phyloP scores from a whole-genome alignment of 2,888 invertebrate species.

The Cotesia congregata region DNA sequence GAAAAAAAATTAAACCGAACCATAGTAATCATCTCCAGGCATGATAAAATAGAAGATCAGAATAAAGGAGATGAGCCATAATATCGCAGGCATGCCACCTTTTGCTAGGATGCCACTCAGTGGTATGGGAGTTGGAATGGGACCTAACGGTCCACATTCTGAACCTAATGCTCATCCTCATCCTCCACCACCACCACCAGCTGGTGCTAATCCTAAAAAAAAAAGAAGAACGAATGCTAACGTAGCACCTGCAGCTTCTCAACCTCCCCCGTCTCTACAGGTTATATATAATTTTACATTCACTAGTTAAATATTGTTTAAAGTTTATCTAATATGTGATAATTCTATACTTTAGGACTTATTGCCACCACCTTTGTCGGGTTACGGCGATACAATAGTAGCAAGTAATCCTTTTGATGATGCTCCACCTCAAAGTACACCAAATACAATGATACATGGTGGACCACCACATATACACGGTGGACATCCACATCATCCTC shows the following conservation, averaged over 20 bases:
- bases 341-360: constrained; percentile 75
- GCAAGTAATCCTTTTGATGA: constrained; percentile 97
- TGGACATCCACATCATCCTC: constrained; percentile 72
- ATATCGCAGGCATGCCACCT: constrained; percentile 85
- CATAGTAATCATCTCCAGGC: constrained; percentile 61
- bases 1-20: constrained; percentile 53
- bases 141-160: constrained; percentile 76
- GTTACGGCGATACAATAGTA: constrained; percentile 93
- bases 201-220: constrained; percentile 89
- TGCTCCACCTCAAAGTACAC: constrained; percentile 76
- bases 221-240: constrained; percentile 84
- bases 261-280: constrained; percentile 78
- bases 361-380: constrained; percentile 86
- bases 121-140: constrained; percentile 73
- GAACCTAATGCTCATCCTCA: constrained; percentile 80
- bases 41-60: constrained; percentile 66
- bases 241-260: constrained; percentile 79
- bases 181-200: constrained; percentile 79
- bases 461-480: constrained; percentile 68
- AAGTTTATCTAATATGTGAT: neutral
- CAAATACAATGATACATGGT: constrained; percentile 72
- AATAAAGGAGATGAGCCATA: constrained; percentile 79
- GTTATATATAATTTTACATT: constrained; percentile 46
- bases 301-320: neutral
- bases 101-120: constrained; percentile 82